Evolutionary conservation across 2,797 vertebrate genomes (phyloP), one percentile per base, ranked within the genome.

Genomic region (Psittacula derbiana): DNA sequence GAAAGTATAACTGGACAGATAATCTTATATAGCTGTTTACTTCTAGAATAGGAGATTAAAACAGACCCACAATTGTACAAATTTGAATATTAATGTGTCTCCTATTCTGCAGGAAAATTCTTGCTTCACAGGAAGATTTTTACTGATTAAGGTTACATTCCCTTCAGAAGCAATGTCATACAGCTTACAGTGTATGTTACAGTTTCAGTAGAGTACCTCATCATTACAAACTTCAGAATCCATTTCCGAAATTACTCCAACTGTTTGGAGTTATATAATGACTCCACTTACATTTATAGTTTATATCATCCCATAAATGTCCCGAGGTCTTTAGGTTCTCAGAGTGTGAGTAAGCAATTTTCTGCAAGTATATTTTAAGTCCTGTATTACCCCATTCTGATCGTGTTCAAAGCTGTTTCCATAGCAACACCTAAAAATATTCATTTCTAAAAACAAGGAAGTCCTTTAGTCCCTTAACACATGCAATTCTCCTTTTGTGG

Each of bases 391-490:
- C 25, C 52, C 20, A 52, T 73, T 90, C 71, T 70, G 50, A 66
- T 90, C 65, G 38, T 17, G 11, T 69, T 94, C 86, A 61, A 95
- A 93, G 79, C 69, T 80, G 93, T 79, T 95, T 90, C 95, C 91
- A 93, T 95, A 82, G 94, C 81, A 94, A 95, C 88, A 85, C 30
- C 84, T 92, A 89, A 92, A 96, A 96, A 90, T 93, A 93, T 55
- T 95, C 31, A 65, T 80, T 88, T 87, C 79, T 92, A 90, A 97
- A 94, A 94, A 83, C 95, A 95, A 92, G 38, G 25, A 65, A 69
- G 33, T 27, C 10, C 4, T 80, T 93, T 67, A 67, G 44, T 69
- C 0, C 0, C 44, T 74, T 69, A 53, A 83, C 25, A 70, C 67
- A 33, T 49, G 64, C 47, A 92, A 67, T 82, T 92, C 44, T 82